Evolutionary conservation across 2,113 vertebrate species (phyloP).

Genomic region (Ameiurus melas): DNA sequence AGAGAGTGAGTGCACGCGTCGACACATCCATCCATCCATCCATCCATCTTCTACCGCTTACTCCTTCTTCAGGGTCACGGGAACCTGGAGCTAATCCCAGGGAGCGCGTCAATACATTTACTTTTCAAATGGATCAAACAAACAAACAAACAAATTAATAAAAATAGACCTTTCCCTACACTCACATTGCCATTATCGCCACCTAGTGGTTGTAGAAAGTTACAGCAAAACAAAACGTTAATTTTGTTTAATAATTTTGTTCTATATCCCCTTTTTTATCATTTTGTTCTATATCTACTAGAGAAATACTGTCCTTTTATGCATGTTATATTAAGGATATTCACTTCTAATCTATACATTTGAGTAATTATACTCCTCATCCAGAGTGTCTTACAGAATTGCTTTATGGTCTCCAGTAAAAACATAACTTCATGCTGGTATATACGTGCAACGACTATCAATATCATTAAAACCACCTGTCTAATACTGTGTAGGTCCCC

Average conservation of each 20-base stretch:
- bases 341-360: not conserved
- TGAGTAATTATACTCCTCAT: not conserved
- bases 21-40: not conserved
- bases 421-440: not conserved
- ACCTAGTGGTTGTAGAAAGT: not conserved
- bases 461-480: too few species aligned
- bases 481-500: too few species aligned
- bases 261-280: too few species aligned
- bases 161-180: not conserved
- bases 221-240: not conserved
- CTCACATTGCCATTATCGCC: not conserved
- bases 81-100: too few species aligned
- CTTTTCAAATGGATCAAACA: not conserved
- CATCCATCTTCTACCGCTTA: too few species aligned
- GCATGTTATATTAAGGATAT: not conserved
- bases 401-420: not conserved
- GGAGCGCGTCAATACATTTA: not conserved
- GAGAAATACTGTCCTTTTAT: not conserved
- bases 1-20: not conserved
- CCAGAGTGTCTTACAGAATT: not conserved
- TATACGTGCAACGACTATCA: too few species aligned
- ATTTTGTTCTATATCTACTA: too few species aligned
- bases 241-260: too few species aligned
- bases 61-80: too few species aligned
- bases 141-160: not conserved